A percentile compares a stretch with the other conserved stretches of the same genome.
Evolutionary conservation across 2,888 invertebrate species (phyloP).

Genomic region (Aspidiotus destructor): DNA sequence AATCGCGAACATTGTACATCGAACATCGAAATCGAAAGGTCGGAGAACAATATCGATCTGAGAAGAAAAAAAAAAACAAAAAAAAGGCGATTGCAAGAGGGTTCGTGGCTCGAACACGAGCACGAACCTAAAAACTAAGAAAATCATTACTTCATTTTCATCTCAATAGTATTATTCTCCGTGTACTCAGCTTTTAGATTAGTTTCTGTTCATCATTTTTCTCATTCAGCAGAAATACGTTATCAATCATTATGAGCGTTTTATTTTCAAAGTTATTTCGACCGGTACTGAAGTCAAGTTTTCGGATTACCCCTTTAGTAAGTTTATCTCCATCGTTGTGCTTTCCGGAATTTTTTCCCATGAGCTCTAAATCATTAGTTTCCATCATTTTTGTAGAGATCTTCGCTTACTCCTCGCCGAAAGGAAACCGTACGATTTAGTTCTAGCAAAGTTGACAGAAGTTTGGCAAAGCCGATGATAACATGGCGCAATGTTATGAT

Average conservation of each 20-base stretch:
- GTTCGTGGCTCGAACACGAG: no score
- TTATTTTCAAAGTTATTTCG: not conserved
- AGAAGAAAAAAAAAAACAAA: no score
- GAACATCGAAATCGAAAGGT: no score
- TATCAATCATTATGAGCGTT: not conserved
- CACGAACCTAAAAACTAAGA: no score
- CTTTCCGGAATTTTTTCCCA: no score
- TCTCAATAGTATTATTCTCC: not conserved
- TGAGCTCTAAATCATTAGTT: no score
- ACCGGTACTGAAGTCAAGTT: not conserved
- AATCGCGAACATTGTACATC: no score
- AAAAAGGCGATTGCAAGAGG: no score
- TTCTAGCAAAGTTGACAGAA: no score
- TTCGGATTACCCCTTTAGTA: not conserved
- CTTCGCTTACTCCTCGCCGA: not conserved
- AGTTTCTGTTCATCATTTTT: not conserved
- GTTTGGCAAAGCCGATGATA: not conserved
- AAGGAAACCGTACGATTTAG: not conserved
- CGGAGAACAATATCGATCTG: no score
- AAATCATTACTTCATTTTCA: not conserved
- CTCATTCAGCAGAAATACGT: not conserved
- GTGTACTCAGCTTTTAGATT: not conserved
- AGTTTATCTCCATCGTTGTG: no score
- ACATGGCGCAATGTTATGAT: constrained; percentile 11
- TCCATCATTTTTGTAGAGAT: not conserved